Percentiles rank a stretch among this genome's conserved stretches.
Conservation (phyloP, 2,113 vertebrate genomes). For the Lepus europaeus region DNA sequence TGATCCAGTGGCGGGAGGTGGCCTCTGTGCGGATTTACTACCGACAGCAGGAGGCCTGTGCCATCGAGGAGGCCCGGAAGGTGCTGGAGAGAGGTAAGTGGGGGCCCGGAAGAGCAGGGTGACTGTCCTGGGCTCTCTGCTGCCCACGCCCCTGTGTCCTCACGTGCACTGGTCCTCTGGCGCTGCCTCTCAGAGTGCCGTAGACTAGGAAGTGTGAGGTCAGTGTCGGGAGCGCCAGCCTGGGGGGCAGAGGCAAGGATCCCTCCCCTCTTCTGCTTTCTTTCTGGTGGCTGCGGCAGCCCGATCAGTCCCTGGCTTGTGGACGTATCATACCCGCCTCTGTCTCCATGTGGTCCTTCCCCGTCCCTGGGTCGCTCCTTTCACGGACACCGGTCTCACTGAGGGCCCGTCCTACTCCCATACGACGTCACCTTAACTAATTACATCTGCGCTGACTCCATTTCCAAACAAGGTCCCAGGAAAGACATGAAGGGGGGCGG, state of each 20-base stretch:
- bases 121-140: fast-evolving
- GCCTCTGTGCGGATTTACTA: conserved; percentile 67
- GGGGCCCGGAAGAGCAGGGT: background rate
- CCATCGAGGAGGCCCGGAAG: conserved; percentile 84
- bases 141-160: background rate
- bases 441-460: background rate
- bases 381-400: background rate
- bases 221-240: fast-evolving
- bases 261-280: background rate
- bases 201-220: background rate
- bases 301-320: too few species aligned
- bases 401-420: background rate
- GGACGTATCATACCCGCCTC: background rate
- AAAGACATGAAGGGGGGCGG: background rate
- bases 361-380: background rate
- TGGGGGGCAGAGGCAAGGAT: background rate
- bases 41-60: conserved; percentile 84
- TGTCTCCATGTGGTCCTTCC: background rate
- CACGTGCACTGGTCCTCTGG: background rate
- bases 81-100: conserved; percentile 87
- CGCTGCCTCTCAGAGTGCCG: background rate
- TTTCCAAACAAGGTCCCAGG: background rate
- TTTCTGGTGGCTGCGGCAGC: background rate
- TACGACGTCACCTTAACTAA: background rate
- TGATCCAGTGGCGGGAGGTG: conserved; percentile 88